Evolutionary conservation across 2,888 invertebrate genomes (phyloP).

Genomic region (Zelleria hepariella): DNA sequence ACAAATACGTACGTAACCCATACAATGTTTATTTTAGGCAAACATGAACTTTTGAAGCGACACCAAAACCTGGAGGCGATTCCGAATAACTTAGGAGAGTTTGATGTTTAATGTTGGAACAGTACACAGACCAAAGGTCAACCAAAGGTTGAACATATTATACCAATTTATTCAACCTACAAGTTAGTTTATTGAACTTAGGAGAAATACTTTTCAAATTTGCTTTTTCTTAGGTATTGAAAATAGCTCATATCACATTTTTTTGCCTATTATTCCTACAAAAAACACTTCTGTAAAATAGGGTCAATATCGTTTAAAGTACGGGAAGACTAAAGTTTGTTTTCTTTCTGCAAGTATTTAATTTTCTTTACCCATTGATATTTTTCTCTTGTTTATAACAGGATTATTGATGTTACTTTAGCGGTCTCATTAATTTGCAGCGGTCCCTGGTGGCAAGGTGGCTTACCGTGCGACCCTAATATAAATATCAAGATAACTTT

Average conservation of each 20-base stretch:
- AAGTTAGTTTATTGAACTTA: not conserved
- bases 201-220: not conserved
- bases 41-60: conserved; percentile 42
- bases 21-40: conserved; percentile 41
- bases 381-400: not conserved
- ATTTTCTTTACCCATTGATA: no score
- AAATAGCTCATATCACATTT: not conserved
- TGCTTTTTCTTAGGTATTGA: not conserved
- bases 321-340: no score
- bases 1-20: conserved; percentile 28
- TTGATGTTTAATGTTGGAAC: conserved; percentile 36
- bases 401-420: conserved; percentile 27
- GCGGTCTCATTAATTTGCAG: conserved; percentile 55
- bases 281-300: no score
- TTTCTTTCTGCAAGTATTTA: no score
- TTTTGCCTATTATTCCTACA: no score
- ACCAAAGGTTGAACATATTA: conserved; percentile 4
- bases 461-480: conserved; percentile 41
- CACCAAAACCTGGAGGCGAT: conserved; percentile 38
- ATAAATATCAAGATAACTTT: conserved; percentile 62
- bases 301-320: no score
- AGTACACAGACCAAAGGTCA: conserved; percentile 16
- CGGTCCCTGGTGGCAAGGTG: conserved; percentile 39
- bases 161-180: conserved; percentile 6
- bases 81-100: conserved; percentile 31